Base-by-base conservation (phyloP, 2,797 vertebrate species). In the Poeciliopsis infans region DNA sequence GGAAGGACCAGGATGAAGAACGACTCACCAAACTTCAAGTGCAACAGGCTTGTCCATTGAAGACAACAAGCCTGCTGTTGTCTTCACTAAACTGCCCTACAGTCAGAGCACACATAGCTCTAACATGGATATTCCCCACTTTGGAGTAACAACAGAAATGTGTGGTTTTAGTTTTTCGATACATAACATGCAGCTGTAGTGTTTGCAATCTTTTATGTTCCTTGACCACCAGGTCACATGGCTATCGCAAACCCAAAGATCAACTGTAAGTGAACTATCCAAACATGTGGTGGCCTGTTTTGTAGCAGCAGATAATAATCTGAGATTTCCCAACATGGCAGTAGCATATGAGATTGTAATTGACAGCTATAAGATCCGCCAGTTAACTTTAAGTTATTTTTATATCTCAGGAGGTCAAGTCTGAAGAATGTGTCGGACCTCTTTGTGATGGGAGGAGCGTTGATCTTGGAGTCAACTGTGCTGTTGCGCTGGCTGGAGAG, bases 341-440 rank as follows among this genome's bases (percentile, higher is more conserved):
- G 47, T 49, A 49, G 18, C 47, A 49, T 18, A 49, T 20, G 47
- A 49, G 47, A 49, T 49, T 2, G 47, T 49, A 49, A 20, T 49
- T 49, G 47, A 20, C 47, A 49, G 47, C 47, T 49, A 6, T 49
- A 49, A 49, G 47, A 47, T 18, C 5, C 4, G 1, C 47, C 47
- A 18, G 18, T 49, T 20, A 53, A 53, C 8, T 25, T 53, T 0
- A 15, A 70, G 16, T 31, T 85, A 69, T 95, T 79, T 88, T 90
- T 39, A 4, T 81, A 3, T 86, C 89, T 74, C 88, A 99, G 98
- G 91, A 94, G 98, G 53, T 99, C 98, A 88, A 94, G 97, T 95
- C 95, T 99, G 81, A 97, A 97, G 95, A 99, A 99, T 53, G 98
- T 99, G 68, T 99, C 98, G 0, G 98, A 99, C 94, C 96, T 99